Evolutionary conservation across 2,113 vertebrate genomes (phyloP).

Genomic region (Sarotherodon lohbergeri): DNA sequence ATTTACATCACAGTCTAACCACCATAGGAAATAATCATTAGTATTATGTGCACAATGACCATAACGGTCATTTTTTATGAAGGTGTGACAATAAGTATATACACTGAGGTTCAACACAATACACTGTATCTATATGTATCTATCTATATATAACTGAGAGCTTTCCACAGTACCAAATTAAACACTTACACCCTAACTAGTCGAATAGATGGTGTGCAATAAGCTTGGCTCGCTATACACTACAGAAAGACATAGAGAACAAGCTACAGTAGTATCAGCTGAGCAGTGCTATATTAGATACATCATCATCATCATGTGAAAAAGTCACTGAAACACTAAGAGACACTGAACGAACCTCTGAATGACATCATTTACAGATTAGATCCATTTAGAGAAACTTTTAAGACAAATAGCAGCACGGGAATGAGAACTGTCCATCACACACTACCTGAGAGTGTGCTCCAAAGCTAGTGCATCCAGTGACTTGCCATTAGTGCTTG

Average conservation of each 20-base stretch:
- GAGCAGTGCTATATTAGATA: background rate
- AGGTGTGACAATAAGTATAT: background rate
- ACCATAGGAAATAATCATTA: background rate
- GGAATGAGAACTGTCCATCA: background rate
- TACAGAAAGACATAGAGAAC: background rate
- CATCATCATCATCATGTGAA: background rate
- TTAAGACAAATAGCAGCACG: background rate
- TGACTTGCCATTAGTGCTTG: conserved; percentile 39
- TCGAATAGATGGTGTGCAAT: background rate
- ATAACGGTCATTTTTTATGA: background rate
- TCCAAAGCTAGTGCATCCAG: conserved; percentile 8
- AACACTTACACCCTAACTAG: background rate
- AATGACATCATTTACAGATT: background rate
- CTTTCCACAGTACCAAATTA: background rate
- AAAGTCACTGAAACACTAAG: background rate
- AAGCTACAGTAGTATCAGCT: background rate
- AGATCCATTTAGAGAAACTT: background rate
- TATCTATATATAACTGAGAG: background rate
- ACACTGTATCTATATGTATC: background rate
- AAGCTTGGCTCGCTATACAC: background rate
- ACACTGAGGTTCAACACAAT: background rate
- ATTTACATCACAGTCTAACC: background rate
- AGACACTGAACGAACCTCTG: background rate
- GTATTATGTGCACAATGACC: background rate
- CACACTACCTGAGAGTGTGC: conserved; percentile 24